Conservation (phyloP, 2,888 invertebrate species). For the Rhamphomyia laevipes region DNA sequence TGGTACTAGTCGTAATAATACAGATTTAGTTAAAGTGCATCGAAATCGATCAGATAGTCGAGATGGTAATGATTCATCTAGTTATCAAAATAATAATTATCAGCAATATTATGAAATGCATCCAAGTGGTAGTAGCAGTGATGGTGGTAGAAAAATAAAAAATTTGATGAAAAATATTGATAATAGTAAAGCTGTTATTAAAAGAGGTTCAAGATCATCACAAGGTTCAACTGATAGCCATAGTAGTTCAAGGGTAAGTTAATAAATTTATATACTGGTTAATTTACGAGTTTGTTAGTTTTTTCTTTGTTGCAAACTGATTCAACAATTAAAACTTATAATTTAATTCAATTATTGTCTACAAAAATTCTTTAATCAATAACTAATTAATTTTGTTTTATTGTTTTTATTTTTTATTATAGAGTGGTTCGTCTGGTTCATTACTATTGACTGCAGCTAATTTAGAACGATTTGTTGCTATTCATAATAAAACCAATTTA, state of each 20-base stretch:
- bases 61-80: not conserved
- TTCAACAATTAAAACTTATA: too few species aligned
- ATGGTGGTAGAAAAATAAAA: not conserved
- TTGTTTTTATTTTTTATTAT: constrained; percentile 16
- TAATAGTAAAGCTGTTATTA: constrained; percentile 16
- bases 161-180: not conserved
- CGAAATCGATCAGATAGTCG: too few species aligned
- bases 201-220: constrained; percentile 48
- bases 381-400: not conserved
- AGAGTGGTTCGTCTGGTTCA: constrained; percentile 75
- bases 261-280: too few species aligned
- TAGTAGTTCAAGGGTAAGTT: constrained; percentile 66
- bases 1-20: not conserved
- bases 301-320: too few species aligned
- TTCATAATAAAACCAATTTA: constrained; percentile 34
- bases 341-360: too few species aligned
- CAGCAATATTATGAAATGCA: not conserved
- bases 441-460: constrained; percentile 69
- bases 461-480: constrained; percentile 44
- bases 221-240: constrained; percentile 61
- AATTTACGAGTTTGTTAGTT: too few species aligned
- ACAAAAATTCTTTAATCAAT: too few species aligned
- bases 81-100: not conserved
- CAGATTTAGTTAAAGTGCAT: too few species aligned
- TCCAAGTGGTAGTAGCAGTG: not conserved